Evolutionary conservation across 2,888 invertebrate genomes (phyloP), one percentile per base, ranked within the genome.

Genomic region (Drosophila diplacantha): DNA sequence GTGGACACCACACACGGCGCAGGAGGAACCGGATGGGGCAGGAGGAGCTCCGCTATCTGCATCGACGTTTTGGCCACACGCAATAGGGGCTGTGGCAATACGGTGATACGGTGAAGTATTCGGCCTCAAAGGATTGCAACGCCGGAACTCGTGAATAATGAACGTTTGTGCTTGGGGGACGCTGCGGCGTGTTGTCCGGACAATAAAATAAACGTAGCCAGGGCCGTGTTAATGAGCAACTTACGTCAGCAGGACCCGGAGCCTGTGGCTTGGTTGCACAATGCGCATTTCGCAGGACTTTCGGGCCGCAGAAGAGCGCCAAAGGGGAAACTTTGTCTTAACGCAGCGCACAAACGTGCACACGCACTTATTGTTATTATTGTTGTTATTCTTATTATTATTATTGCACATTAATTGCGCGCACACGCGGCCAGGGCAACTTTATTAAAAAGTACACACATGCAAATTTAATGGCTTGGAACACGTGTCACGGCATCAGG

Each of bases 361-460:
- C 54, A 47, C 51, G 47, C 62, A 54, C 41, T 29, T 29, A 20
- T 16, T 12, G 34, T 53, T 47, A 6, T 47, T 39, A 11, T 37
- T 50, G n/a, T 70, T 70, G 64, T 63, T 52, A 16, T 41, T 34
- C 31, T 56, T 35, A 50, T 66, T 59, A 50, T 65, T 67, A 66
- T 74, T 72, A 64, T 68, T 71, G 51, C 49, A 61, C 76, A 77
- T 76, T 73, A 77, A 77, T 75, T 64, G 67, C 74, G 72, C 51
- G 51, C 73, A 66, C 64, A 77, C 52, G 53, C 62, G 43, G 43
- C 34, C 57, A 18, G 22, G 52, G 63, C 51, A 56, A 74, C 73
- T 73, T 67, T 73, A 78, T 76, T 73, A 76, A 79, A 71, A 67
- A 64, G 63, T 59, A 62, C 41, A 71, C 72, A 74, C 62, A 73